Evolutionary conservation across 2,113 vertebrate genomes (phyloP).

Genomic region (Dromiciops gliroides): DNA sequence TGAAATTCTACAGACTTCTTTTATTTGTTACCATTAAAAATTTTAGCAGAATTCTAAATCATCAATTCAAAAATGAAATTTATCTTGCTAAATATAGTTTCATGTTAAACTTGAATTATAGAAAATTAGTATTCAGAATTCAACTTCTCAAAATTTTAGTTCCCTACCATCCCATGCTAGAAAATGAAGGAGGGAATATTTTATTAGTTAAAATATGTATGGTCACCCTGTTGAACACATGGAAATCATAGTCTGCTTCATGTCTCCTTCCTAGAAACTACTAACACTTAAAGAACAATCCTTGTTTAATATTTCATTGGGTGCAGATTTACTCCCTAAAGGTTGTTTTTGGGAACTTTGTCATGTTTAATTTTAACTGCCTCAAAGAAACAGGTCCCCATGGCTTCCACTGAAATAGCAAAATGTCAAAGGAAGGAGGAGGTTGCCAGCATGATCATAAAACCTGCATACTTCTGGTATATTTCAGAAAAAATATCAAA

Average conservation of each 20-base stretch:
- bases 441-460: background rate
- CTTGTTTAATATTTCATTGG: constrained; percentile 62
- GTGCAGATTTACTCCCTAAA: constrained; percentile 51
- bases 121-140: constrained; percentile 24
- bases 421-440: constrained; percentile 2
- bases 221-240: background rate
- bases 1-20: background rate
- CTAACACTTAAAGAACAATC: constrained; percentile 42
- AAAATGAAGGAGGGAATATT: background rate
- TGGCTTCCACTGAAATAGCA: background rate
- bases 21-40: background rate
- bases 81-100: background rate
- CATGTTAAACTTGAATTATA: background rate
- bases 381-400: constrained; percentile 5
- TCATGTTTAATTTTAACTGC: constrained; percentile 36
- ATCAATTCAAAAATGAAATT: constrained; percentile 23
- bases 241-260: constrained; percentile 60
- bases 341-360: constrained; percentile 57
- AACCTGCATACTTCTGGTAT: background rate
- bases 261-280: constrained; percentile 51
- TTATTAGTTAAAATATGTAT: constrained; percentile 56
- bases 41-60: background rate
- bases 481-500: background rate
- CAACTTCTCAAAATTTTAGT: background rate
- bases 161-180: background rate